phyloP scores from a whole-genome alignment of 2,113 vertebrate species.

The Ovibos moschatus region DNA sequence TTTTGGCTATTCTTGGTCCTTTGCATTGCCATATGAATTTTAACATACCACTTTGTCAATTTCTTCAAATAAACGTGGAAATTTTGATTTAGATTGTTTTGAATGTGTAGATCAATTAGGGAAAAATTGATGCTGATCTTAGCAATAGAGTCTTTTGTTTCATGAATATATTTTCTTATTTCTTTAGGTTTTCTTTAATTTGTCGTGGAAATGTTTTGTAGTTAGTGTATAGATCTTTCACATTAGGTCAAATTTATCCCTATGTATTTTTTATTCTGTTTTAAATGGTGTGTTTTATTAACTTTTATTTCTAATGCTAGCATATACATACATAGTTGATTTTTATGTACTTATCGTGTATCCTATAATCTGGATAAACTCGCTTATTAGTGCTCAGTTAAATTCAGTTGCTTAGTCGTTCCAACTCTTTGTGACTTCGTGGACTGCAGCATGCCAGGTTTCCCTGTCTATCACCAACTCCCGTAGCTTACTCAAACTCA shows the following conservation, averaged over 20 bases:
- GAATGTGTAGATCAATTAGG: not conserved
- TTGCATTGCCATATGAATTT: not conserved
- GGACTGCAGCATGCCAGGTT: not conserved
- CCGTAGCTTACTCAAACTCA: not conserved
- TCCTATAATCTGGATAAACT: not conserved
- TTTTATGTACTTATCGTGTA: not conserved
- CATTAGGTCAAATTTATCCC: not conserved
- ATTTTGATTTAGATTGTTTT: not conserved
- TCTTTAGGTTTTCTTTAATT: not conserved
- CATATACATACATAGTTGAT: not conserved
- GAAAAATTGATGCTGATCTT: not conserved
- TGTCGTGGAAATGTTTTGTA: not conserved
- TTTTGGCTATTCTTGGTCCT: not conserved
- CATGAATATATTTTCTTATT: not conserved
- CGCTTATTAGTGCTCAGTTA: not conserved
- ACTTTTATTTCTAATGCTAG: not conserved
- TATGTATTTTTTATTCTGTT: not conserved
- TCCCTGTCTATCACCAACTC: not conserved
- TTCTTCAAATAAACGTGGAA: not conserved
- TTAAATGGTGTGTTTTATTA: not conserved
- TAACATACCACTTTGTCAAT: not conserved
- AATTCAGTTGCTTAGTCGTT: not conserved
- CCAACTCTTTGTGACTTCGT: not conserved
- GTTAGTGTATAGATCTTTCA: not conserved
- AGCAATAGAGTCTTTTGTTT: not conserved